Base-by-base conservation (phyloP, 2,113 vertebrate species). In the Chascanopsetta lugubris region DNA sequence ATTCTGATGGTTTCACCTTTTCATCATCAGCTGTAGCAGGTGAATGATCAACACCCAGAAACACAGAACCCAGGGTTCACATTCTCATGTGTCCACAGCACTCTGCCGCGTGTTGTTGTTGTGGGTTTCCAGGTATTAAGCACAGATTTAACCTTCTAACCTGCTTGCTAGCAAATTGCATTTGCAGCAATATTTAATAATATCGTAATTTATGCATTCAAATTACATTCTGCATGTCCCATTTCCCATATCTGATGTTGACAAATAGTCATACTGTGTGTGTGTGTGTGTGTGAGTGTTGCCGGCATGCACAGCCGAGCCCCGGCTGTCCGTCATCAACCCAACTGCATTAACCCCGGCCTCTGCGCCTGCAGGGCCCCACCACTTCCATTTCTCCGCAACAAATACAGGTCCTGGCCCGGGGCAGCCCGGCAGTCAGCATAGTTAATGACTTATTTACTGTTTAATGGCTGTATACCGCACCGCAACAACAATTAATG, bases 401-500 rank as follows among this genome's bases (percentile, higher is more conserved):
- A 88, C 85, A 91, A 91, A 89, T 88, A 81, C 83, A 89, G 88
- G 86, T 85, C 87, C 80, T 82, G 83, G 88, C 84, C 69, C n/a
- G 53, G 86, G 83, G 77, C 85, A 81, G 53, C 63, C 69, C 64
- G 85, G 74, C 89, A 86, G 77, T 69, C 80, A 78, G 82, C 74
- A 80, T 90, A 88, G 85, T 88, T 91, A 91, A 93, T 91, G 83
- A 86, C 84, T 91, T 92, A 90, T 92, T 93, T 92, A 88, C 88
- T 87, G 83, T 90, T 88, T 89, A 91, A 81, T 87, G 85, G 86
- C 87, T 85, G 86, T 88, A 89, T 87, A 85, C 79, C 71, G 77
- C 87, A 87, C 82, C 85, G 87, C 78, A 83, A 77, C 88, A 89
- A 83, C 88, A 91, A 91, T 91, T 91, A 87, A 91, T 92, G n/a